phyloP scores from a whole-genome alignment of 2,113 vertebrate genomes.

The Dicerorhinus sumatrensis region DNA sequence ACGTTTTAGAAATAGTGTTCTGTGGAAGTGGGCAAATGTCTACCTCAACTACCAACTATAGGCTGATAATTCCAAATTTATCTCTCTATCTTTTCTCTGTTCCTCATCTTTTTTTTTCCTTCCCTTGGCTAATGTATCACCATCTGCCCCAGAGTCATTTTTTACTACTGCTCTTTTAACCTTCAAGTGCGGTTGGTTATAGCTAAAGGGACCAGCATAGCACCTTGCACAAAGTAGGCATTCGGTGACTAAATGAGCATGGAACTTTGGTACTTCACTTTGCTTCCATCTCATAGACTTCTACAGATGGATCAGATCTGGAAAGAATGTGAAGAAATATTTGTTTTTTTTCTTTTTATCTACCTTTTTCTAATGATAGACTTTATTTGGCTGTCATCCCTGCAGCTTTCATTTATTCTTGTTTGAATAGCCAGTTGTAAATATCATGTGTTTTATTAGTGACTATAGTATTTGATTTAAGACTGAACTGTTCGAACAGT shows the following conservation, averaged over 20 bases:
- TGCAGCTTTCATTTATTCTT: constrained; percentile 25
- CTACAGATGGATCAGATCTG: neutral
- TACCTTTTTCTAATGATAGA: neutral
- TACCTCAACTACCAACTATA: neutral
- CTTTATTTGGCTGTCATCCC: neutral
- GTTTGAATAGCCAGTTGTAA: constrained; percentile 55
- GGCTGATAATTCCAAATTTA: neutral
- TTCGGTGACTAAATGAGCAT: neutral
- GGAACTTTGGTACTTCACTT: neutral
- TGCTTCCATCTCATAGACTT: neutral
- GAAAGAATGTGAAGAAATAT: constrained; percentile 16
- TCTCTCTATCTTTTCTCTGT: constrained; percentile 10
- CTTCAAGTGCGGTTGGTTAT: neutral
- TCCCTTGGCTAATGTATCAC: neutral
- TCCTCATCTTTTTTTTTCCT: neutral
- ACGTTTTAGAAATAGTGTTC: constrained; percentile 29
- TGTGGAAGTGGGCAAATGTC: neutral
- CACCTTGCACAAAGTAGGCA: neutral
- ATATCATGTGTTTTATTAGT: constrained; percentile 46
- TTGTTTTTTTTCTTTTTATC: constrained; percentile 9
- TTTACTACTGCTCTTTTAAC: neutral
- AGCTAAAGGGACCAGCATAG: neutral
- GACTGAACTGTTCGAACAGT: neutral
- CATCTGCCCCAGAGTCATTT: neutral
- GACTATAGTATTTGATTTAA: constrained; percentile 45